Percentiles rank a stretch among this genome's conserved stretches.
phyloP scores from a whole-genome alignment of 2,888 invertebrate species.

The Thereva unica region DNA sequence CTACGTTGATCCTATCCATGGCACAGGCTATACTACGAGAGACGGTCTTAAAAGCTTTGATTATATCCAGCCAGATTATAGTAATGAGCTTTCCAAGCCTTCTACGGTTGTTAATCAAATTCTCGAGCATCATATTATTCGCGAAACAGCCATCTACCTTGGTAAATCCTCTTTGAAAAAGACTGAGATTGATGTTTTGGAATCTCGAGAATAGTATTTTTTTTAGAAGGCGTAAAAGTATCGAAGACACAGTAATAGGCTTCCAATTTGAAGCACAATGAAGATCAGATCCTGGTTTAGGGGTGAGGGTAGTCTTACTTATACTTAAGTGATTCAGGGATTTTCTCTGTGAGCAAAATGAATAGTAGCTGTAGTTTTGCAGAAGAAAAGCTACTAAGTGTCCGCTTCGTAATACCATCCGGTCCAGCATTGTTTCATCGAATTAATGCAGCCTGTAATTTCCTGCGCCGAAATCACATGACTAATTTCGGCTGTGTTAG shows the following conservation, averaged over 20 bases:
- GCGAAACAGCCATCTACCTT: conserved; percentile 8
- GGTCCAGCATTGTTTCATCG: background rate
- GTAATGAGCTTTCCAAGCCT: background rate
- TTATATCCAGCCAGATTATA: background rate
- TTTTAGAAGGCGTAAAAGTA: background rate
- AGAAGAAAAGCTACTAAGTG: no score
- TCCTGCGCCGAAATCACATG: background rate
- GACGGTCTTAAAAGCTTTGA: conserved; percentile 20
- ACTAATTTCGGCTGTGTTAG: no score
- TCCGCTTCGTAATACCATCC: background rate
- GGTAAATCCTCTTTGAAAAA: conserved; percentile 37
- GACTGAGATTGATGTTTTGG: conserved; percentile 37
- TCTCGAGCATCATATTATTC: background rate
- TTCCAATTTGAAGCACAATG: conserved; percentile 46
- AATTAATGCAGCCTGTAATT: background rate
- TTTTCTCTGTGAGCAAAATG: no score
- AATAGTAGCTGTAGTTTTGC: background rate
- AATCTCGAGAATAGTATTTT: conserved; percentile 1
- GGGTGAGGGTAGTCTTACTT: background rate
- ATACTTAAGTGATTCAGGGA: background rate
- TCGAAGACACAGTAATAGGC: conserved; percentile 41
- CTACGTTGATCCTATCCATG: background rate
- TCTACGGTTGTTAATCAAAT: background rate
- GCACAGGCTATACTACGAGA: conserved; percentile 3
- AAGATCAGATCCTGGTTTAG: no score